Percentiles rank a stretch among this genome's conserved stretches.
Evolutionary conservation across 1,140 invertebrate species (phyloP).

Genomic region (Teleogryllus occipitalis): DNA sequence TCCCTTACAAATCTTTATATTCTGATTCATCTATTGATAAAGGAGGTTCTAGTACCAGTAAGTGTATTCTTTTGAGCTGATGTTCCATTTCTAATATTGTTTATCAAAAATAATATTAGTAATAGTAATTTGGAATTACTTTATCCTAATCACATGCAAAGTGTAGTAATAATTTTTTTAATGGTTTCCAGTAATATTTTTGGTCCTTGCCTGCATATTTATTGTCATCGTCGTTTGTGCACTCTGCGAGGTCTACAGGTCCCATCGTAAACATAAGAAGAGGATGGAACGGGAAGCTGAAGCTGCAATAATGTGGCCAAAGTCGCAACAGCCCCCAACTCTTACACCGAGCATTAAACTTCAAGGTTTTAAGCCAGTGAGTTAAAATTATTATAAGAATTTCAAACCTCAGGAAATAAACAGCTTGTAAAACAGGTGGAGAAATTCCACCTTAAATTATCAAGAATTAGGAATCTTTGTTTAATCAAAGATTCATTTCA

Average conservation of each 20-base stretch:
- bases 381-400: neutral
- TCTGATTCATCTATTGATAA: conserved; percentile 61
- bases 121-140: too few relatives aligned
- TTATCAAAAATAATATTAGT: neutral
- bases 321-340: conserved; percentile 46
- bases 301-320: conserved; percentile 54
- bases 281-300: conserved; percentile 58
- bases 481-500: too few relatives aligned
- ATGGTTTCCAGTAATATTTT: conserved; percentile 31
- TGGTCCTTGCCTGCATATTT: conserved; percentile 31
- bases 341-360: conserved; percentile 19
- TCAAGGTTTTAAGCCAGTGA: conserved; percentile 18
- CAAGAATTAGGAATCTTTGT: too few relatives aligned
- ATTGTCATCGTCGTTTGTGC: conserved; percentile 30
- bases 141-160: too few relatives aligned
- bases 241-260: conserved; percentile 33
- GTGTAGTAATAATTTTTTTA: neutral
- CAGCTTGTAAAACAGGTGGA: too few relatives aligned
- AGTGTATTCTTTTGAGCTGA: neutral
- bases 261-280: conserved; percentile 44
- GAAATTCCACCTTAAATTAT: too few relatives aligned
- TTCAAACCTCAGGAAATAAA: too few relatives aligned
- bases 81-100: neutral
- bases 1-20: conserved; percentile 62
- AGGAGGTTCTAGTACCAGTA: conserved; percentile 60